phyloP scores from a whole-genome alignment of 2,888 invertebrate species.

The Alsophila aescularia region DNA sequence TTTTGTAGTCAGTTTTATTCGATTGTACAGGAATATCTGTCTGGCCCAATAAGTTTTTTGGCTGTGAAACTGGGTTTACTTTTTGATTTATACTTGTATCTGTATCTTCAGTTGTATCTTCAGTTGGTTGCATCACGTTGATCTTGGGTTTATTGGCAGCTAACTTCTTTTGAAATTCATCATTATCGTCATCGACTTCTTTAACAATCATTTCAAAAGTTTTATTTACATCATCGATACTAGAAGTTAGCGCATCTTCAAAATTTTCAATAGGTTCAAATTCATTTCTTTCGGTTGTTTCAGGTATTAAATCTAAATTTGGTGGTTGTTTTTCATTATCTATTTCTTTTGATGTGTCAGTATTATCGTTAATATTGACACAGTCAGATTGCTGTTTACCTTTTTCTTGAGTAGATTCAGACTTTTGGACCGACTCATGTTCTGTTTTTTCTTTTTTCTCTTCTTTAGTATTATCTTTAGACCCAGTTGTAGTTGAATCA shows the following conservation, averaged over 20 bases:
- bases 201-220: slow-evolving; percentile 73
- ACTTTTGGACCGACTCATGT: slow-evolving; percentile 46
- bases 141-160: slow-evolving; percentile 62
- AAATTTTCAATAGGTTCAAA: slow-evolving; percentile 75
- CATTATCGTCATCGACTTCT: slow-evolving; percentile 49
- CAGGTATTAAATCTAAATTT: slow-evolving; percentile 23
- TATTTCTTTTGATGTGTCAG: slow-evolving; percentile 19
- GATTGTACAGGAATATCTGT: slow-evolving; percentile 82
- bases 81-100: slow-evolving; percentile 51
- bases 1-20: slow-evolving; percentile 81
- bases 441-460: slow-evolving; percentile 52
- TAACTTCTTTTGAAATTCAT: slow-evolving; percentile 28
- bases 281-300: slow-evolving; percentile 35
- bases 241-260: slow-evolving; percentile 76
- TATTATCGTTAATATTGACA: slow-evolving; percentile 19
- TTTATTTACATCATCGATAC: slow-evolving; percentile 71
- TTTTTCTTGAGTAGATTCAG: slow-evolving; percentile 52
- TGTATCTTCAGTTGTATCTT: slow-evolving; percentile 57
- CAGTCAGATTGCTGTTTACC: slow-evolving; percentile 59
- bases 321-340: slow-evolving; percentile 19
- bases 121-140: slow-evolving; percentile 63
- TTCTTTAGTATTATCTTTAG: slow-evolving; percentile 40
- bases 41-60: slow-evolving; percentile 84
- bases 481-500: slow-evolving; percentile 30
- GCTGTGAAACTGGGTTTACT: slow-evolving; percentile 66